Evolutionary conservation across 2,888 invertebrate genomes (phyloP).

Genomic region (Hoplodrina ambigua): DNA sequence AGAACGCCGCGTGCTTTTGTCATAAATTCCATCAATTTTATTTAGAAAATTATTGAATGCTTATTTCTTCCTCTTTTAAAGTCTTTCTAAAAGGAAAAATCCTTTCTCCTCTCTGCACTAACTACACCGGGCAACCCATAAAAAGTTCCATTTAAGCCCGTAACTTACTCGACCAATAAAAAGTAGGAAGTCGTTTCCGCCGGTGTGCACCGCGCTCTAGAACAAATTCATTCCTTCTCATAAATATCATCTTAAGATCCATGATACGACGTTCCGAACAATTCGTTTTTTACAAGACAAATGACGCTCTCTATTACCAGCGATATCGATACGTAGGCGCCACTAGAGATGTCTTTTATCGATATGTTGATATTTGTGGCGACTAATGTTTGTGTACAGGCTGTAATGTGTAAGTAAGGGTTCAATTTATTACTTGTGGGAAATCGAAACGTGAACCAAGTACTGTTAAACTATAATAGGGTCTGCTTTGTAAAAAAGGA

Average conservation of each 20-base stretch:
- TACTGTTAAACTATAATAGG: too few relatives aligned
- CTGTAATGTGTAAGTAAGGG: constrained; percentile 2
- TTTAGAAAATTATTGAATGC: neutral
- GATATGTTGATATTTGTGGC: constrained; percentile 33
- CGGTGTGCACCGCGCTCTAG: constrained; percentile 27
- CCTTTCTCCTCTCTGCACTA: constrained; percentile 1
- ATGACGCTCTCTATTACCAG: constrained; percentile 32
- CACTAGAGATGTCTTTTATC: constrained; percentile 29
- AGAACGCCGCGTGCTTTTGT: neutral
- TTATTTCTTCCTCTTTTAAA: neutral
- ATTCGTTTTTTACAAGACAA: constrained; percentile 58
- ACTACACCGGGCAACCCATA: constrained; percentile 10
- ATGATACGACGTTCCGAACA: constrained; percentile 38
- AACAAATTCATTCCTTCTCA: constrained; percentile 35
- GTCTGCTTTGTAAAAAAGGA: too few relatives aligned
- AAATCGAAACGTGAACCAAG: neutral
- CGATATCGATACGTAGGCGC: constrained; percentile 32
- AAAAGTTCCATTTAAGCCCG: constrained; percentile 8
- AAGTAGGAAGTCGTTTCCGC: constrained; percentile 15
- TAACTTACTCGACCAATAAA: constrained; percentile 32
- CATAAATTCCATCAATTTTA: neutral
- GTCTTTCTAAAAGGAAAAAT: neutral
- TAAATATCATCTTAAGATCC: constrained; percentile 56
- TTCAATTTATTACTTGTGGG: neutral
- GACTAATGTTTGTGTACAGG: constrained; percentile 2